Base-by-base conservation (phyloP, 2,113 vertebrate genomes). In the Corythornis madagascariensis region DNA sequence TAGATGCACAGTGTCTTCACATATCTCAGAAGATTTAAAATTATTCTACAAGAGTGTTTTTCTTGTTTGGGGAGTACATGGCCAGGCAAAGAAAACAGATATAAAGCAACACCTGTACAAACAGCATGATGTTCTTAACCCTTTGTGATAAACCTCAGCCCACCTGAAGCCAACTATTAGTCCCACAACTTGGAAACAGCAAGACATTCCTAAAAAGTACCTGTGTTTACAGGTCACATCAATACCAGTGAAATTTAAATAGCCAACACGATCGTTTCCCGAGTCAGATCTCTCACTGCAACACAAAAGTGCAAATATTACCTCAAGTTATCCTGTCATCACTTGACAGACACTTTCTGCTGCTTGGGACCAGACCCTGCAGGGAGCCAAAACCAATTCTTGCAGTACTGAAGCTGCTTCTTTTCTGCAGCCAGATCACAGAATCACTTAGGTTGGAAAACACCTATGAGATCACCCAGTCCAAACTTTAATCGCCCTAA, bases 101-200 rank as follows among this genome's bases (percentile, higher is more conserved):
- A 94, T 89, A 93, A 92, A 66, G 89, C 64, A 96, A 76, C 88
- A 92, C 83, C 90, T 93, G 88, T 81, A 82, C 55, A 76, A 93
- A 72, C 76, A 94, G 83, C 86, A 88, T 83, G 76, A 86, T 56
- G 29, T 92, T 94, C 83, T 90, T 78, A 88, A 89, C 94, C 69
- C 55, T 94, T 63, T 92, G 57, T 69, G 57, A 81, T 72, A 81
- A 88, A 90, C 92, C 73, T 90, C 73, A 86, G 17, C 29, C 55
- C 20, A 80, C 57, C 35, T 69, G 61, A 94, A 90, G 14, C 16
- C 83, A 89, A 12, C 80, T 86, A 50, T 48, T 52, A 35, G 43
- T 89, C 22, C 64, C 86, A 28, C 60, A 31, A 10, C 26, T 61
- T 11, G 10, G 25, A 89, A 89, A 76, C 45, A 55, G 7, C 25